Base-by-base conservation (phyloP, 2,113 vertebrate genomes). In the Microcebus tavaratra region DNA sequence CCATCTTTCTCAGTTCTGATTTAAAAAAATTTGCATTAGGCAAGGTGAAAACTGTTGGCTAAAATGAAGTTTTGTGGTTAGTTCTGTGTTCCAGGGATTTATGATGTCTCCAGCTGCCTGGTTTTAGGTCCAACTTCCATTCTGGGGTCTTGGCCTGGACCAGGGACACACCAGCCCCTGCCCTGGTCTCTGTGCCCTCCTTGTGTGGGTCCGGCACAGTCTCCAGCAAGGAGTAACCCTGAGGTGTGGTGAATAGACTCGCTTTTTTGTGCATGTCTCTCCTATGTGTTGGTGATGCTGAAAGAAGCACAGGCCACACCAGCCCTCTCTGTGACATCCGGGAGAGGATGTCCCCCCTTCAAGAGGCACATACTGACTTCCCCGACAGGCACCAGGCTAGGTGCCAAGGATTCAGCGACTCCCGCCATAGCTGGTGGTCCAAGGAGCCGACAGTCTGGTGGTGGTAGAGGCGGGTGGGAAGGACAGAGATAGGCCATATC, bases 351-450 rank as follows among this genome's bases (percentile, higher is more conserved):
- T 34, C 42, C 48, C 34, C 48, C 5, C 10, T 39, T 72, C 25
- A 23, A 3, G 3, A 73, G 21, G 10, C 31, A 14, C 2, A 0
- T 8, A 15, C n/a, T 0, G 2, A 27, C 18, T 42, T 14, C 18
- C 11, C 34, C 0, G 0, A 1, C 11, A n/a, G 42, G 31, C 1
- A 12, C 20, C 31, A 27, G 36, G 29, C 42, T 78, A 2, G 25
- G 61, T 42, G 39, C 55, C 29, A n/a, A 39, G 39, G 61, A 59
- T 36, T 61, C 1, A 8, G 39, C n/a, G 55, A 39, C 3, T 5
- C 6, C 2, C 5, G 0, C 42, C 12, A 0, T 6, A 17, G 31
- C 39, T 34, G 78, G 6, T 11, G 0, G 20, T 45, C 14, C 36
- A 7, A 39, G 14, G 55, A 59, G 6, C 27, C 1, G 0, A 13